These are phyloP conservation scores for Drosophila busckii DNA, from an alignment of 1,140 invertebrate genomes.

Conservation along the genomic window DNA sequence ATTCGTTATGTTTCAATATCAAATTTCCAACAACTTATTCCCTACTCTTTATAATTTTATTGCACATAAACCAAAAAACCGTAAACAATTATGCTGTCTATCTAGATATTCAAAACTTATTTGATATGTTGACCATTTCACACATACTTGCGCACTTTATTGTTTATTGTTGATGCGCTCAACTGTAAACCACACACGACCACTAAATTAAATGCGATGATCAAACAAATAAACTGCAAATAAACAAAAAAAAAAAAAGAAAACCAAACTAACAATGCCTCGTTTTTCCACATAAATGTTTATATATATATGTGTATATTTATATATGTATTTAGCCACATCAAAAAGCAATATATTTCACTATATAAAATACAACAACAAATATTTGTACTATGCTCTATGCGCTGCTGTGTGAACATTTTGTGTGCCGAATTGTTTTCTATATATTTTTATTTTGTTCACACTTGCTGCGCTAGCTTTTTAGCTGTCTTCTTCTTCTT, in stretches of 20 bases:
- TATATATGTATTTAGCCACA: conserved; percentile 11
- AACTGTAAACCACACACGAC: conserved; percentile 34
- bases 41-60: too few relatives aligned
- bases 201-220: conserved; percentile 37
- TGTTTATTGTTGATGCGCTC: conserved; percentile 33
- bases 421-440: conserved; percentile 52
- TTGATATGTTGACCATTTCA: too few relatives aligned
- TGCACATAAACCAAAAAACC: too few relatives aligned
- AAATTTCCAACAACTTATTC: too few relatives aligned
- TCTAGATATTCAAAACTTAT: too few relatives aligned
- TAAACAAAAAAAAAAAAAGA: conserved; percentile 22
- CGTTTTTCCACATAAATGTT: conserved; percentile 5
- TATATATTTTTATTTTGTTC: conserved; percentile 25
- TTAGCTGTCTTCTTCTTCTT: conserved; percentile 6
- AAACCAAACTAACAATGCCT: conserved; percentile 15
- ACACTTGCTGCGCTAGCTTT: conserved; percentile 19
- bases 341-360: conserved; percentile 3
- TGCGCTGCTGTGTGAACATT: conserved; percentile 61
- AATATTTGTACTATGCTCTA: conserved; percentile 48
- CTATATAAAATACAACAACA: conserved; percentile 26
- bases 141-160: conserved; percentile 19
- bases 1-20: too few relatives aligned
- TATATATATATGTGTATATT: conserved; percentile 13
- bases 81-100: too few relatives aligned
- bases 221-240: conserved; percentile 51